Evolutionary conservation across 2,113 vertebrate genomes (phyloP).

Genomic region (Pituophis catenifer): DNA sequence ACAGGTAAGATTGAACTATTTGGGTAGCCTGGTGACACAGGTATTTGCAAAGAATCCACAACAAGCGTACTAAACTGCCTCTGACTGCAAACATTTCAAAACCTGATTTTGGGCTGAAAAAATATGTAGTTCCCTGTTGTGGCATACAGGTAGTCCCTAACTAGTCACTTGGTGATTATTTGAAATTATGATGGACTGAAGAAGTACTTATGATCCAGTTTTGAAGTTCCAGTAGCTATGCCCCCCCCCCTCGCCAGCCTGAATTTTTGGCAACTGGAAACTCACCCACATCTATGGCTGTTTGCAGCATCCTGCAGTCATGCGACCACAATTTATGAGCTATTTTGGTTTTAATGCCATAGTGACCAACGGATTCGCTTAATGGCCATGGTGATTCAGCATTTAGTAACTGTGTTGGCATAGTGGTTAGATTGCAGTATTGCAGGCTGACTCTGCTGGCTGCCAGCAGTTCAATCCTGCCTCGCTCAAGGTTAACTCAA

Average conservation of each 20-base stretch:
- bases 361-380: not conserved
- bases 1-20: not conserved
- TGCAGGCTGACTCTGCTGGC: too few relatives aligned
- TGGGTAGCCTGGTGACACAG: not conserved
- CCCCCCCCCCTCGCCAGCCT: too few relatives aligned
- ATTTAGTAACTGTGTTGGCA: not conserved
- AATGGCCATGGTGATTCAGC: not conserved
- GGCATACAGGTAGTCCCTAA: not conserved
- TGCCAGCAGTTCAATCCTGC: too few relatives aligned
- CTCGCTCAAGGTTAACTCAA: too few relatives aligned
- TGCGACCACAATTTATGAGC: not conserved
- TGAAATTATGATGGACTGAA: not conserved
- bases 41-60: not conserved
- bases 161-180: not conserved
- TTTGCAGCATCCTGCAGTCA: not conserved
- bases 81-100: not conserved
- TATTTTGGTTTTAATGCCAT: not conserved
- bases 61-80: not conserved
- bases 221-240: not conserved
- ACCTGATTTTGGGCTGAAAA: not conserved
- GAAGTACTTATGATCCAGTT: not conserved
- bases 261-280: not conserved
- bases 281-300: not conserved
- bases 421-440: too few relatives aligned
- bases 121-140: not conserved